A percentile compares a stretch with the other conserved stretches of the same genome.
Evolutionary conservation across 2,797 vertebrate genomes (phyloP).

Genomic region (Acanthornis magna): DNA sequence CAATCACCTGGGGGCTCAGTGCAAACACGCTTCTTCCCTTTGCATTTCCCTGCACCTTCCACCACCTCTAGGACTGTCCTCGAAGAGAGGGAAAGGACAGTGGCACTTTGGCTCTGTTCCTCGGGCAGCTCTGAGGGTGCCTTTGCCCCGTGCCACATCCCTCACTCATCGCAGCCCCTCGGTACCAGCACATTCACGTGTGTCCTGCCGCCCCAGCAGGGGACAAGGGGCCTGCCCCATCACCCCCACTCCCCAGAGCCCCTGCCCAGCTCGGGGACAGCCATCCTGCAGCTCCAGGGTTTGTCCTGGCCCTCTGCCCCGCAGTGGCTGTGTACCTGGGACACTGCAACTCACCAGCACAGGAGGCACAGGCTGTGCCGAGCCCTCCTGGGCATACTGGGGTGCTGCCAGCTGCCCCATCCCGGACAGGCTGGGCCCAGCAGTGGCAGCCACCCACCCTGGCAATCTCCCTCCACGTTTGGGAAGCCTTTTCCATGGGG

Average conservation of each 20-base stretch:
- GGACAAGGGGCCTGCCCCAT: neutral
- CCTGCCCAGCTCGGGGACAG: neutral
- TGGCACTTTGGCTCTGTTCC: neutral
- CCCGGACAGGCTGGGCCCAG: neutral
- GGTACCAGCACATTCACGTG: fast-evolving
- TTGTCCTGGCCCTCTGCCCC: neutral
- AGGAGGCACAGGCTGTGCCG: neutral
- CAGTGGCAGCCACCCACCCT: neutral
- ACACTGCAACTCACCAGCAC: fast-evolving
- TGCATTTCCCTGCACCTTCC: neutral
- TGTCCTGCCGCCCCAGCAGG: neutral
- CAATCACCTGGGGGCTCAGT: neutral
- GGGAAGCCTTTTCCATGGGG: neutral
- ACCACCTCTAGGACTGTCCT: neutral
- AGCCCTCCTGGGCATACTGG: neutral
- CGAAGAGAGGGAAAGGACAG: neutral
- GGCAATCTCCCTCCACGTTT: fast-evolving
- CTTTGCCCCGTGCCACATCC: neutral
- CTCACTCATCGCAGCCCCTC: neutral
- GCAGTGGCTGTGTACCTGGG: neutral
- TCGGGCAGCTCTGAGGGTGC: neutral
- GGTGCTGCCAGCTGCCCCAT: neutral
- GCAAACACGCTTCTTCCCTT: neutral
- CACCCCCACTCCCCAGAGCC: neutral
- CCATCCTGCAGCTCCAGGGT: neutral